phyloP scores from a whole-genome alignment of 1,140 invertebrate genomes.

The Psix sp. region DNA sequence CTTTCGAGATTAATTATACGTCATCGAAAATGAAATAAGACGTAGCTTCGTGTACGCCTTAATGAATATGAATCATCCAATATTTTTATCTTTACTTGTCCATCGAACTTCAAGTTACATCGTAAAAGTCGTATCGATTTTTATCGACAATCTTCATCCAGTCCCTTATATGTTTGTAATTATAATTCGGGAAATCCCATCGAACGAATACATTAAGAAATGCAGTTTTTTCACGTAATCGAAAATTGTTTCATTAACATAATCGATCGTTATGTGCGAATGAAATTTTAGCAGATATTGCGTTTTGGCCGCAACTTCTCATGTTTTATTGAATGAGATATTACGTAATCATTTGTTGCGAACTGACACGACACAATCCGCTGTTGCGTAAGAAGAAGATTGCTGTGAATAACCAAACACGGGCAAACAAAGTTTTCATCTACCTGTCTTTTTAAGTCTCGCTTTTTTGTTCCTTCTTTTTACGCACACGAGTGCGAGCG shows the following conservation, averaged over 20 bases:
- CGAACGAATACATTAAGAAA: no score
- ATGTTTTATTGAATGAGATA: slow-evolving; percentile 50
- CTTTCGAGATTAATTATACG: no score
- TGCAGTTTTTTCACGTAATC: slow-evolving; percentile 6
- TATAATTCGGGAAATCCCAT: no score
- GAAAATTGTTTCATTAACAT: slow-evolving; percentile 37
- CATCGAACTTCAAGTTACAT: no score
- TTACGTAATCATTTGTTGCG: slow-evolving; percentile 52
- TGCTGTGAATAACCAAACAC: slow-evolving; percentile 50
- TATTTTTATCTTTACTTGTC: no score
- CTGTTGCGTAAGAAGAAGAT: slow-evolving; percentile 53
- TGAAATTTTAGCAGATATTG: slow-evolving; percentile 48
- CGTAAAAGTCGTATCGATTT: no score
- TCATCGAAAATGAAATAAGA: slow-evolving; percentile 4
- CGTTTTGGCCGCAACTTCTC: slow-evolving; percentile 54
- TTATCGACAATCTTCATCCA: no score
- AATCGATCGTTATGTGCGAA: slow-evolving; percentile 47
- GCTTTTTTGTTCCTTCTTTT: slow-evolving; percentile 5
- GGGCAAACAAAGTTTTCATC: slow-evolving; percentile 47
- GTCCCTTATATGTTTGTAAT: no score
- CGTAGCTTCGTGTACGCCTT: no score
- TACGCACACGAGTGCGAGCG: slow-evolving; percentile 2
- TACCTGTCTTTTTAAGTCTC: slow-evolving; percentile 33
- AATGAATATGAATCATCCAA: no score
- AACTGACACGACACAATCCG: slow-evolving; percentile 47